phyloP scores from a whole-genome alignment of 2,113 vertebrate species.

The Macrotis lagotis region DNA sequence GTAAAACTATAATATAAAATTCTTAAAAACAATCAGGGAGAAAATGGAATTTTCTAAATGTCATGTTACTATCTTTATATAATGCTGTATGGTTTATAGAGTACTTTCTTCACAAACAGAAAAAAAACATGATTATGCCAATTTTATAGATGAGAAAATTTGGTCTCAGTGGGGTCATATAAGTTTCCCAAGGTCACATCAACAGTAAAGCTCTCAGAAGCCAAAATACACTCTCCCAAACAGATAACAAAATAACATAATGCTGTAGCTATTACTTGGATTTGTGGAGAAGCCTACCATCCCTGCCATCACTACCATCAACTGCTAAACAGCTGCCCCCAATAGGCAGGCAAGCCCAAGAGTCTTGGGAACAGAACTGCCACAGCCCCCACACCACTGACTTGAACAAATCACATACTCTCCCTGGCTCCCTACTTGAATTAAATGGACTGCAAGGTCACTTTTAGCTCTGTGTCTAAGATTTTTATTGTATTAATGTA shows the following conservation, averaged over 20 bases:
- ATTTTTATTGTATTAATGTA: not conserved
- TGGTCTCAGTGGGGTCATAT: not conserved
- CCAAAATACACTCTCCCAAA: not conserved
- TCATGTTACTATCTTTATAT: not conserved
- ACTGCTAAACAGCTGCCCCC: no score
- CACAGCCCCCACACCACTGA: not conserved
- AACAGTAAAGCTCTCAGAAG: not conserved
- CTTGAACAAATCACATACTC: not conserved
- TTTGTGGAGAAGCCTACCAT: not conserved
- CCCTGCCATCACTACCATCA: not conserved
- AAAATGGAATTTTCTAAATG: not conserved
- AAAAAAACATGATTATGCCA: not conserved
- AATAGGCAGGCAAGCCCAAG: not conserved
- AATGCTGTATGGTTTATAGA: not conserved
- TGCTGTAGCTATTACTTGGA: not conserved
- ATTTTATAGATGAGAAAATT: not conserved
- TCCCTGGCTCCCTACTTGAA: not conserved
- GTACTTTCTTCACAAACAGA: not conserved
- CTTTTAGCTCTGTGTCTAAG: not conserved
- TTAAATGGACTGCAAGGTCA: not conserved
- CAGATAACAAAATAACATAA: not conserved
- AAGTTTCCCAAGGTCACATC: not conserved
- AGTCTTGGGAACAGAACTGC: not conserved
- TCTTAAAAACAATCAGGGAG: not conserved
- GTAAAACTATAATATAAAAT: not conserved